Evolutionary conservation across 1,140 invertebrate species (phyloP).

Genomic region (Solenopsis invicta): DNA sequence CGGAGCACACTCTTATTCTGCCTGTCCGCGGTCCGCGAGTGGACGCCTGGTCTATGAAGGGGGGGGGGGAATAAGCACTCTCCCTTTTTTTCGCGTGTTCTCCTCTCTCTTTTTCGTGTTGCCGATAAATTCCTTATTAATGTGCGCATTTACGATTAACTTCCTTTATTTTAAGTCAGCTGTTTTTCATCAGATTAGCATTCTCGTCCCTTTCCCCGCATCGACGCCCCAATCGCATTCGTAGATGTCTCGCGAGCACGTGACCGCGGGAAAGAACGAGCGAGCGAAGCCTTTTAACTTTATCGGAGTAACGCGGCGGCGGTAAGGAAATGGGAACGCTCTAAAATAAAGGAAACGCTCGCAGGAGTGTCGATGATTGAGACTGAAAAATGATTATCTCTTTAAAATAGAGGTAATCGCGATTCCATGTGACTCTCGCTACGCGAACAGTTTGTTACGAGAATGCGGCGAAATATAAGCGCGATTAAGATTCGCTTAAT

Average conservation of each 20-base stretch:
- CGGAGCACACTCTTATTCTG: too few relatives aligned
- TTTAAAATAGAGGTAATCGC: slow-evolving; percentile 5
- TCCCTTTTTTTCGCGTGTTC: background rate
- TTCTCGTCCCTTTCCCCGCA: background rate
- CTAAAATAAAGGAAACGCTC: background rate
- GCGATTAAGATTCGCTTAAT: background rate
- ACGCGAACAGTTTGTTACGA: background rate
- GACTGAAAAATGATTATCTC: too few relatives aligned
- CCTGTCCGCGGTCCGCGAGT: too few relatives aligned
- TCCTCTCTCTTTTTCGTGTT: background rate
- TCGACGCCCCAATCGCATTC: too few relatives aligned
- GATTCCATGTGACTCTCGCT: background rate
- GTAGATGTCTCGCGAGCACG: background rate
- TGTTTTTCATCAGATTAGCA: slow-evolving; percentile 6
- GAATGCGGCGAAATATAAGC: background rate
- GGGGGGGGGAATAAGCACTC: too few relatives aligned
- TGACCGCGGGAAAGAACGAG: background rate
- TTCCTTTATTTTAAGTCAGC: background rate
- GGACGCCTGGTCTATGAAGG: too few relatives aligned
- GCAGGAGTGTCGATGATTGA: background rate
- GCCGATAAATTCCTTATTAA: background rate
- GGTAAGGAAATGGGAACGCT: background rate
- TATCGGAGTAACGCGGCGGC: background rate
- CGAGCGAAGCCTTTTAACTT: slow-evolving; percentile 16
- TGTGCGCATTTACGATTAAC: background rate